Percentiles rank a stretch among this genome's conserved stretches.
Conservation (phyloP, 2,797 vertebrate genomes). For the Paguma larvata region DNA sequence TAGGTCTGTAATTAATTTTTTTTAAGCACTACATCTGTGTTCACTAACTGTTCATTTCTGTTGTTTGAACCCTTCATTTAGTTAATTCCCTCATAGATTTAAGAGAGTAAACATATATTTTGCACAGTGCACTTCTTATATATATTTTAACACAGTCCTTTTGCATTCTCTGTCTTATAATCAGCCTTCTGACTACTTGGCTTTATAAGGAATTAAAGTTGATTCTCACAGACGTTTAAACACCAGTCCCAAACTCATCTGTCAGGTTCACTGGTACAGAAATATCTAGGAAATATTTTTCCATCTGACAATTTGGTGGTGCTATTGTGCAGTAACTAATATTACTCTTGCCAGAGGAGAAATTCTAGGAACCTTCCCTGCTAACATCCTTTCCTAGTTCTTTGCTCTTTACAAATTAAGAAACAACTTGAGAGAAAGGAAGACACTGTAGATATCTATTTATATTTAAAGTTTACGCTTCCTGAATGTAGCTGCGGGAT, state of each 20-base stretch:
- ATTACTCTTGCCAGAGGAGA: constrained; percentile 79
- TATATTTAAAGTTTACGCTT: constrained; percentile 85
- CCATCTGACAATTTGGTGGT: constrained; percentile 66
- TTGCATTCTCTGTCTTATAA: constrained; percentile 70
- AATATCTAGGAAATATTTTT: constrained; percentile 60
- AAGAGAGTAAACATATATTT: constrained; percentile 84
- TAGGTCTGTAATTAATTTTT: constrained; percentile 77
- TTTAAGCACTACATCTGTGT: constrained; percentile 85
- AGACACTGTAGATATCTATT: constrained; percentile 88
- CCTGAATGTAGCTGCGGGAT: constrained; percentile 81
- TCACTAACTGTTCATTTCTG: constrained; percentile 83
- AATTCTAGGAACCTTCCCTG: constrained; percentile 76
- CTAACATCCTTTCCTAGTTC: constrained; percentile 64
- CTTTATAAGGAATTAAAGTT: background rate
- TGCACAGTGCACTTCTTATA: constrained; percentile 85
- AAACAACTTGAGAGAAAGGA: constrained; percentile 77
- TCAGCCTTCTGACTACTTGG: constrained; percentile 47
- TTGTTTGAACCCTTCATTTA: constrained; percentile 79
- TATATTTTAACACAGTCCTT: constrained; percentile 85
- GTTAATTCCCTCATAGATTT: constrained; percentile 80
- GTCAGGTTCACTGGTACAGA: constrained; percentile 67
- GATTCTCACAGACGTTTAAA: background rate
- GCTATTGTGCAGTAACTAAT: constrained; percentile 72
- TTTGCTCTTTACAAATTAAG: constrained; percentile 81
- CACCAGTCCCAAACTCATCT: background rate